Evolutionary conservation across 2,113 vertebrate species (phyloP), one percentile per base, ranked within the genome.

Genomic region (Climacteris rufus): DNA sequence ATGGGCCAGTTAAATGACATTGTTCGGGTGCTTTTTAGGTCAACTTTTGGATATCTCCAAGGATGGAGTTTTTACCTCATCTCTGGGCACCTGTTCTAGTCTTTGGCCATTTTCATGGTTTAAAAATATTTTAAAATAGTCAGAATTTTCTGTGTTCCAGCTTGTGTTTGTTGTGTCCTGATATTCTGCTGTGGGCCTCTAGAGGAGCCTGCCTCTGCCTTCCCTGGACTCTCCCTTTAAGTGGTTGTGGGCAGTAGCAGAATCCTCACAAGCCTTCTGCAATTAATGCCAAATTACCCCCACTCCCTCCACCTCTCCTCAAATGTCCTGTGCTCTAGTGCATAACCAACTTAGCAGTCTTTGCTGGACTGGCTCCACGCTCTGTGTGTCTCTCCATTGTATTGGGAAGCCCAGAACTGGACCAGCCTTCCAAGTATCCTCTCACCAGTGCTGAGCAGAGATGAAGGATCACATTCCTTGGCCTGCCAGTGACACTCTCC

Each of bases 391-490:
- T 54, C 30, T 40, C 19, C n/a, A n/a, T 57, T 28, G 2, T 9
- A 20, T 9, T 13, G 35, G 10, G 44, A 37, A 80, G 35, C 6
- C 49, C 44, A 44, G 71, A 59, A 22, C 49, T 8, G 24, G 40
- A 69, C 15, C 24, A 35, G 27, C 3, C 5, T 18, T 69, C 27
- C 25, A 31, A 23, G 4, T 35, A 13, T 56, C 37, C 24, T 40
- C 9, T 68, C 80, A 60, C 4, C 66, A 56, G 8, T 3, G 2
- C 39, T 64, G 47, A 71, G 57, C 17, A 66, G 39, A 50, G 35
- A 15, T 0, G 1, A 74, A 65, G 27, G 42, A 30, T 28, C 35
- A 30, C 23, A 15, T 76, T 21, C 28, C n/a, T 54, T 0, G 0
- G 6, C 30, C 49, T 69, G 18, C 44, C 47, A 18, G 33, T 40